Evolutionary conservation across 2,797 vertebrate species (phyloP).

Genomic region (Balearica regulorum): DNA sequence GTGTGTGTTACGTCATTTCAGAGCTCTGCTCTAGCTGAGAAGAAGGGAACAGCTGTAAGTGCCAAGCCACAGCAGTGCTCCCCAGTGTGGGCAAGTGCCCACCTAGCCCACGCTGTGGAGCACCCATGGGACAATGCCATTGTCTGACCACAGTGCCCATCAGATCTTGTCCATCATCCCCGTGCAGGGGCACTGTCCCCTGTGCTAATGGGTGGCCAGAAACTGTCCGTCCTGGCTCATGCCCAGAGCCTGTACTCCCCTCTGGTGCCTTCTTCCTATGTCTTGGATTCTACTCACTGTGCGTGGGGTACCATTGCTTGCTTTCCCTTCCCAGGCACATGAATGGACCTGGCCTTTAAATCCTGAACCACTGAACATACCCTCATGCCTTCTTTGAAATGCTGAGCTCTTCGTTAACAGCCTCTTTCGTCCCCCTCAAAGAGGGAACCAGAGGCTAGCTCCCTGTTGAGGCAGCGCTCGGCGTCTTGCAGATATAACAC

Average conservation of each 20-base stretch:
- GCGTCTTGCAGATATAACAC: fast-evolving
- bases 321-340: no score
- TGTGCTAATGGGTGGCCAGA: neutral
- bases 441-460: neutral
- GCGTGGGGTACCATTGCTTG: neutral
- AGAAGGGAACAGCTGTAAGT: neutral
- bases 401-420: neutral
- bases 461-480: neutral
- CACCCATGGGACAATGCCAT: neutral
- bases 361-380: neutral
- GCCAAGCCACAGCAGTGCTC: neutral
- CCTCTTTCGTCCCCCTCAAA: neutral
- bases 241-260: neutral
- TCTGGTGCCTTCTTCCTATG: neutral
- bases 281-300: neutral
- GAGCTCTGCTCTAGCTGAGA: neutral
- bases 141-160: neutral
- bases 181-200: neutral
- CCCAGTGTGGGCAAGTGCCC: neutral
- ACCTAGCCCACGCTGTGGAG: neutral
- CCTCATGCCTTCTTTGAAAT: fast-evolving
- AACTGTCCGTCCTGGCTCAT: neutral
- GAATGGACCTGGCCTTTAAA: neutral
- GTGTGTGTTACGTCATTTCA: neutral
- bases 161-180: neutral